Percentiles rank a stretch among this genome's conserved stretches.
Evolutionary conservation across 2,113 vertebrate genomes (phyloP).

Genomic region (Cisticola juncidis): DNA sequence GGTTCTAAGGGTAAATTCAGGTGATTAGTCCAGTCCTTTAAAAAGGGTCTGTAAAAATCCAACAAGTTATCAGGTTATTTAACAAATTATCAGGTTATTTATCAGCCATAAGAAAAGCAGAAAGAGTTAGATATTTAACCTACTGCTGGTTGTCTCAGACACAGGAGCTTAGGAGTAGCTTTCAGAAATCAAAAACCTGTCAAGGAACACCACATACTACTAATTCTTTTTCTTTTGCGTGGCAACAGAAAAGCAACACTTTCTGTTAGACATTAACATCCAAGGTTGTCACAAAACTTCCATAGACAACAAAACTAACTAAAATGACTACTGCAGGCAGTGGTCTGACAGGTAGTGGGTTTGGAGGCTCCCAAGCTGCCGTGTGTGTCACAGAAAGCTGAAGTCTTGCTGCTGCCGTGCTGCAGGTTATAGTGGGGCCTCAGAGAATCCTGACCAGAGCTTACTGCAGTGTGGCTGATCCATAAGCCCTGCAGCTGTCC

Average conservation of each 20-base stretch:
- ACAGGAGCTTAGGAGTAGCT: background rate
- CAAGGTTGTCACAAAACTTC: background rate
- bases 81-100: background rate
- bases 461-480: background rate
- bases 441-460: rapidly evolving
- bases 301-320: background rate
- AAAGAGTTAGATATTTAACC: background rate
- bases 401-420: background rate
- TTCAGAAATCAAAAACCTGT: background rate
- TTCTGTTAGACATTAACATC: background rate
- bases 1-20: background rate
- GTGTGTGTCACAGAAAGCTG: background rate
- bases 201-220: background rate
- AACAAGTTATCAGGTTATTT: background rate
- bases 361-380: background rate
- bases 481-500: background rate
- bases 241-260: background rate
- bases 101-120: background rate
- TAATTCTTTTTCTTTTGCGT: background rate
- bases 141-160: background rate
- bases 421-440: background rate
- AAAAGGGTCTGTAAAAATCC: slow-evolving; percentile 44
- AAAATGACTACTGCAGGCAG: background rate
- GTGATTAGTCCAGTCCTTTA: slow-evolving; percentile 54
- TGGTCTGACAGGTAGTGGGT: background rate